A percentile compares a stretch with the other conserved stretches of the same genome.
These are phyloP conservation scores for Tamias sibiricus DNA, from an alignment of 2,113 vertebrate species.

Conservation along the genomic window DNA sequence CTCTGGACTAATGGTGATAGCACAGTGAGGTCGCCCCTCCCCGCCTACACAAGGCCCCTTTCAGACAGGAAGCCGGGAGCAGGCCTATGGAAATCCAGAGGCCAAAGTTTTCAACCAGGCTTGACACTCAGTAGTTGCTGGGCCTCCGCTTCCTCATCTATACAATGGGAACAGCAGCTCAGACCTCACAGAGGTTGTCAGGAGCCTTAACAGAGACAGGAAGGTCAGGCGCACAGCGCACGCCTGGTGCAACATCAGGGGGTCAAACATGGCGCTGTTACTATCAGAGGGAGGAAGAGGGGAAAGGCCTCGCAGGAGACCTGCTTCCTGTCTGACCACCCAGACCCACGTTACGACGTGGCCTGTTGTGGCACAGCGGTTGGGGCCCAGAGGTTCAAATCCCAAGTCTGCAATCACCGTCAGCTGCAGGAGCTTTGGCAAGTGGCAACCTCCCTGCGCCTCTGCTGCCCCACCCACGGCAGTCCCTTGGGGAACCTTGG, in stretches of 20 bases:
- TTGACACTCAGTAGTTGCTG: not conserved
- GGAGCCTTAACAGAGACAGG: not conserved
- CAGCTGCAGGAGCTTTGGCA: not conserved
- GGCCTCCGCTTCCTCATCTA: constrained; percentile 18
- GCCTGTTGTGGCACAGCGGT: not conserved
- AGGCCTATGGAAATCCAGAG: not conserved
- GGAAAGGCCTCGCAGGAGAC: not conserved
- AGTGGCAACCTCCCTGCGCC: not conserved
- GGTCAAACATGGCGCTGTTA: not conserved
- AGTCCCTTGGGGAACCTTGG: not conserved
- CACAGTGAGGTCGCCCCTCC: not conserved
- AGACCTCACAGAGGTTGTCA: not conserved
- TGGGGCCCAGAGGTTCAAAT: not conserved
- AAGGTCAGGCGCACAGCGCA: not conserved
- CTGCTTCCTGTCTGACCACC: not conserved
- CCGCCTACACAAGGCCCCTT: not conserved
- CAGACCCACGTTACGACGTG: not conserved
- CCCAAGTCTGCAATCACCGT: not conserved
- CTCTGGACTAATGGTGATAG: not conserved
- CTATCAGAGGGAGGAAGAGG: not conserved
- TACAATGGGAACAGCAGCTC: not conserved
- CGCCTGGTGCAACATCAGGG: no score
- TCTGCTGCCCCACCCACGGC: not conserved
- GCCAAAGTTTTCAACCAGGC: not conserved
- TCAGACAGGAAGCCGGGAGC: not conserved